These are phyloP conservation scores for Hemichromis elongatus DNA, from an alignment of 2,113 vertebrate genomes.

Conservation along the genomic window DNA sequence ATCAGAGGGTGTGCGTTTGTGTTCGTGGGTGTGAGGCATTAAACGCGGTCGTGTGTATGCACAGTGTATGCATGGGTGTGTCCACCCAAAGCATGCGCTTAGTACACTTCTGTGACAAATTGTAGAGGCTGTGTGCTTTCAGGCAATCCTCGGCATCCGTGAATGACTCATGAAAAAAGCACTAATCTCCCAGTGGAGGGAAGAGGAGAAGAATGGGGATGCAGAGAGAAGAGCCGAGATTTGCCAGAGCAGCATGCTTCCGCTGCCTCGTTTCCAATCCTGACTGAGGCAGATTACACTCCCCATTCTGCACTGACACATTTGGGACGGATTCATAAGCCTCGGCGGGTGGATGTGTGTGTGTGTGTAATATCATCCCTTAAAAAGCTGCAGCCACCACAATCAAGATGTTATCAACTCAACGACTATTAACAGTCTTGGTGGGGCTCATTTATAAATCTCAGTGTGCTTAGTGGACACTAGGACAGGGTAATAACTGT, in stretches of 20 bases:
- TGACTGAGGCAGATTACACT: slow-evolving; percentile 54
- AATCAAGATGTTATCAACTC: slow-evolving; percentile 39
- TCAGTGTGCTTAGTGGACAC: slow-evolving; percentile 40
- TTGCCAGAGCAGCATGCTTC: slow-evolving; percentile 18
- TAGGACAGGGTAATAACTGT: slow-evolving; percentile 44
- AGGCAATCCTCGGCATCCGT: slow-evolving; percentile 40
- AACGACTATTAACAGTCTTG: slow-evolving; percentile 45
- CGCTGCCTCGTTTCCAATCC: slow-evolving; percentile 48
- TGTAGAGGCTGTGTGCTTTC: slow-evolving; percentile 19
- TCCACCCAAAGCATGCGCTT: not conserved
- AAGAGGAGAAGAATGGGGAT: slow-evolving; percentile 19
- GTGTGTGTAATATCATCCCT: slow-evolving; percentile 1
- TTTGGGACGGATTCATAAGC: slow-evolving; percentile 54
- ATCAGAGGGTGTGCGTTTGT: not conserved
- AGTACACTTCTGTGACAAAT: slow-evolving; percentile 40
- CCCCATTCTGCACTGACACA: slow-evolving; percentile 50
- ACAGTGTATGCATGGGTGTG: not conserved
- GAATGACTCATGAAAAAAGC: slow-evolving; percentile 62
- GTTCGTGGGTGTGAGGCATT: not conserved
- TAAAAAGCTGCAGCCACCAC: slow-evolving; percentile 29
- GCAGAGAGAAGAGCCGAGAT: slow-evolving; percentile 41
- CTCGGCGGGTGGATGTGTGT: slow-evolving; percentile 3
- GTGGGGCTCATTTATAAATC: slow-evolving; percentile 48
- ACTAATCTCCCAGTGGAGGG: slow-evolving; percentile 43
- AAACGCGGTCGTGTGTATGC: not conserved